Percentiles rank a stretch among this genome's conserved stretches.
phyloP scores from a whole-genome alignment of 2,888 invertebrate species.

The Mythimna loreyi region DNA sequence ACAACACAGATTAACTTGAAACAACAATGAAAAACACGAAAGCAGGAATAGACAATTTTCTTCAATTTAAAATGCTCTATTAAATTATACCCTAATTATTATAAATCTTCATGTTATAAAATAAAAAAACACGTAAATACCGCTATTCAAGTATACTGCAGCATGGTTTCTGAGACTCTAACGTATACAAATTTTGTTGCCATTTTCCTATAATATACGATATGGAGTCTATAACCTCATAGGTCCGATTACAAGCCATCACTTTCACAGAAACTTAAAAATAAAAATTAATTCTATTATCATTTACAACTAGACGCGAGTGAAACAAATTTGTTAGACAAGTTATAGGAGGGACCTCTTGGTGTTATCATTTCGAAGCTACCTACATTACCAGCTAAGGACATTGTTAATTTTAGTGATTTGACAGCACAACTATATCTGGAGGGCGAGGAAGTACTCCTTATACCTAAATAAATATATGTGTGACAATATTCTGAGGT shows the following conservation, averaged over 20 bases:
- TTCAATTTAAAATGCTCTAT: conserved; percentile 20
- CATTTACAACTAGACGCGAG: conserved; percentile 59
- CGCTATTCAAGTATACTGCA: conserved; percentile 16
- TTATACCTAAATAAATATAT: background rate
- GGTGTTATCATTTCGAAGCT: conserved; percentile 48
- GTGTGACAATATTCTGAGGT: background rate
- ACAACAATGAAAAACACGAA: conserved; percentile 23
- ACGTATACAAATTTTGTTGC: conserved; percentile 52
- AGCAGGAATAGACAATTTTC: conserved; percentile 22
- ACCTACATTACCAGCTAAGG: conserved; percentile 44
- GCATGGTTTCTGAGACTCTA: conserved; percentile 40
- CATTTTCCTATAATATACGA: conserved; percentile 50
- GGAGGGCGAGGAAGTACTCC: background rate
- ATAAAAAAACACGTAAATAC: conserved; percentile 36
- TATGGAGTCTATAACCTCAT: conserved; percentile 61
- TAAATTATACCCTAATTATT: conserved; percentile 46
- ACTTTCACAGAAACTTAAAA: conserved; percentile 56
- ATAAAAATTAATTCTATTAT: conserved; percentile 57
- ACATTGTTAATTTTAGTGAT: conserved; percentile 20
- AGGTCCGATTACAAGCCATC: conserved; percentile 47
- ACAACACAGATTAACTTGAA: conserved; percentile 19
- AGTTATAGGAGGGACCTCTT: conserved; percentile 49
- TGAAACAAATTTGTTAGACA: conserved; percentile 48
- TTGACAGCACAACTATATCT: background rate
- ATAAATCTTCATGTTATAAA: conserved; percentile 29